Evolutionary conservation across 2,113 vertebrate species (phyloP).

Genomic region (Mandrillus leucophaeus): DNA sequence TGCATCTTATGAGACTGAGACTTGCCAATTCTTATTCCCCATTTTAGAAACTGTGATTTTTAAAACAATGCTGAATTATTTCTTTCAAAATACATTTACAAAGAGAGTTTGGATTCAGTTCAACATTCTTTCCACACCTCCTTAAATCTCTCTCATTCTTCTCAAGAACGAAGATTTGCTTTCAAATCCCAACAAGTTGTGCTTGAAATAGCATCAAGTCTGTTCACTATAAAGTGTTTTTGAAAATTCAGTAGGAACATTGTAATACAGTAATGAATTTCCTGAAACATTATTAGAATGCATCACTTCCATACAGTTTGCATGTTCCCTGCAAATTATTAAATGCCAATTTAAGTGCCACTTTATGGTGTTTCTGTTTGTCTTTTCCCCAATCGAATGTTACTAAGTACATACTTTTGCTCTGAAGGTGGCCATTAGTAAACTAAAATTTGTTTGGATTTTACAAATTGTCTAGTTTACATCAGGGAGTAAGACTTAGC

Average conservation of each 20-base stretch:
- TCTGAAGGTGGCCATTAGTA: background rate
- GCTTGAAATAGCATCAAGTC: conserved; percentile 46
- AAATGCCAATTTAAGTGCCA: background rate
- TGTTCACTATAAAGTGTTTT: conserved; percentile 3
- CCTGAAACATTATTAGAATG: conserved; percentile 17
- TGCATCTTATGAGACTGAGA: background rate
- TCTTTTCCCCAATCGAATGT: background rate
- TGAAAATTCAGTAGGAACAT: background rate
- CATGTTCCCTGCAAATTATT: background rate
- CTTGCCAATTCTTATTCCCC: conserved; percentile 50
- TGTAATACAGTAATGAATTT: conserved; percentile 25
- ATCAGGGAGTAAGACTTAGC: background rate
- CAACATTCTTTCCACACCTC: conserved; percentile 74
- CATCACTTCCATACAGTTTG: background rate
- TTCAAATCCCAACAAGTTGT: conserved; percentile 71
- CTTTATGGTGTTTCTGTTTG: background rate
- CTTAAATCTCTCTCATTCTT: conserved; percentile 63
- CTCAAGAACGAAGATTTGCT: conserved; percentile 65
- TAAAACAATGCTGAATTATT: conserved; percentile 57
- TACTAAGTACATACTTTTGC: background rate
- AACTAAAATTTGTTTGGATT: background rate
- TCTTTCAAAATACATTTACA: conserved; percentile 53
- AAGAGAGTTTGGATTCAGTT: conserved; percentile 55
- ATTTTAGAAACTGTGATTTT: conserved; percentile 38
- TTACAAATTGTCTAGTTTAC: background rate